These are phyloP conservation scores for Epinotia bilunana DNA, from an alignment of 2,888 invertebrate species.

Conservation along the genomic window DNA sequence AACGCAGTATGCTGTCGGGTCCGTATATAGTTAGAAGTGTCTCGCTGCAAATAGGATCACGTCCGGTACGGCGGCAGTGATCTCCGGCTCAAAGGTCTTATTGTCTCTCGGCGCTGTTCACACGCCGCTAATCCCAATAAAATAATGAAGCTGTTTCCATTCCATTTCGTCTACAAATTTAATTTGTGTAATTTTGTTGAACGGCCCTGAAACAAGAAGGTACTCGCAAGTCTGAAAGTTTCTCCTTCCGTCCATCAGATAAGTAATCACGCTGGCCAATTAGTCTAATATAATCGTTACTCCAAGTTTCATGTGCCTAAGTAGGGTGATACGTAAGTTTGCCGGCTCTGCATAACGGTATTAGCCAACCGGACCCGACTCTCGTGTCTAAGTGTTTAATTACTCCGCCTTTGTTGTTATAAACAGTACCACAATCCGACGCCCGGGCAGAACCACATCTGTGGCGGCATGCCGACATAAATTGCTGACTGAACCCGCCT, in stretches of 20 bases:
- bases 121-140: constrained; percentile 46
- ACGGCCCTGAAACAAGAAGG: not conserved
- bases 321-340: constrained; percentile 46
- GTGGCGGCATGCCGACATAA: constrained; percentile 67
- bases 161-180: constrained; percentile 8
- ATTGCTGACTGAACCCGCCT: constrained; percentile 71
- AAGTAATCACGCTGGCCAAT: constrained; percentile 34
- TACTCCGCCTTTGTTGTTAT: constrained; percentile 75
- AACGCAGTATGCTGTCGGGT: constrained; percentile 75
- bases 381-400: constrained; percentile 73
- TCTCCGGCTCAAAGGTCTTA: constrained; percentile 40
- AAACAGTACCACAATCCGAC: constrained; percentile 68
- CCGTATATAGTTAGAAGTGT: constrained; percentile 72
- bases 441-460: constrained; percentile 65
- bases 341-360: constrained; percentile 50
- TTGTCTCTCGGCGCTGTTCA: constrained; percentile 45
- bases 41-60: constrained; percentile 80
- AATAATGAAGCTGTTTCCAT: constrained; percentile 32
- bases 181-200: not conserved
- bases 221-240: constrained; percentile 19
- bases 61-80: constrained; percentile 50
- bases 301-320: constrained; percentile 41
- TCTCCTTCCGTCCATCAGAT: constrained; percentile 20
- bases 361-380: constrained; percentile 59
- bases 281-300: constrained; percentile 38